A percentile compares a stretch with the other conserved stretches of the same genome.
Conservation (phyloP, 2,797 vertebrate species). For the Geranospiza caerulescens region DNA sequence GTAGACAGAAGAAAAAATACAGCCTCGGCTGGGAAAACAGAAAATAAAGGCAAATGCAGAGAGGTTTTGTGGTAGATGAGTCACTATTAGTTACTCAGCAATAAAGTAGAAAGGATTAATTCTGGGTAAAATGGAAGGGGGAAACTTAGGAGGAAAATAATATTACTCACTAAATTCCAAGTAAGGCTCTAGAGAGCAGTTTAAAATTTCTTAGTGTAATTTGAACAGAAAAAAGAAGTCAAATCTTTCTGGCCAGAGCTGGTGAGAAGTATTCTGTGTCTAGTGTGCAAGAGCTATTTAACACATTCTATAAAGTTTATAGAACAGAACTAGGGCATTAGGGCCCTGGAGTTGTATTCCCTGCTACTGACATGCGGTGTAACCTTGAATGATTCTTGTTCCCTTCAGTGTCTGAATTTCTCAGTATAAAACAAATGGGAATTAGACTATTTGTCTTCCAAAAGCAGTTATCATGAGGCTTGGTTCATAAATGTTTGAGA, state of each 20-base stretch:
- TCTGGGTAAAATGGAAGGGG: background rate
- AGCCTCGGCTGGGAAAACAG: background rate
- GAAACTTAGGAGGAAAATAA: background rate
- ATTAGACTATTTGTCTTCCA: background rate
- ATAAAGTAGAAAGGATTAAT: background rate
- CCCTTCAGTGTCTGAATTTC: background rate
- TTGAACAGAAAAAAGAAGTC: background rate
- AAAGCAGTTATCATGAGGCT: background rate
- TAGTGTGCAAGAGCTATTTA: background rate
- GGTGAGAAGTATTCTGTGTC: background rate
- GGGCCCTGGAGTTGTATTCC: background rate
- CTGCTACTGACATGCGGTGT: background rate
- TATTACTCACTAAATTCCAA: background rate
- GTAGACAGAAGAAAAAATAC: background rate
- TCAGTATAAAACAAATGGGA: background rate
- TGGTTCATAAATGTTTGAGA: background rate
- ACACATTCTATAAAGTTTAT: background rate
- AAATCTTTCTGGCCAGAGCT: background rate
- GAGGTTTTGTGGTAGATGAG: background rate
- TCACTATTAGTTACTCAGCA: background rate
- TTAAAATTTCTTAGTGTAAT: background rate
- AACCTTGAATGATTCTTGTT: background rate
- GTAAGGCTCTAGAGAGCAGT: background rate
- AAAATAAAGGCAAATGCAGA: background rate
- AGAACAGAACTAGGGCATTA: background rate